These are phyloP conservation scores for Eulemur coronatus DNA, from an alignment of 2,797 vertebrate genomes.

Conservation along the genomic window DNA sequence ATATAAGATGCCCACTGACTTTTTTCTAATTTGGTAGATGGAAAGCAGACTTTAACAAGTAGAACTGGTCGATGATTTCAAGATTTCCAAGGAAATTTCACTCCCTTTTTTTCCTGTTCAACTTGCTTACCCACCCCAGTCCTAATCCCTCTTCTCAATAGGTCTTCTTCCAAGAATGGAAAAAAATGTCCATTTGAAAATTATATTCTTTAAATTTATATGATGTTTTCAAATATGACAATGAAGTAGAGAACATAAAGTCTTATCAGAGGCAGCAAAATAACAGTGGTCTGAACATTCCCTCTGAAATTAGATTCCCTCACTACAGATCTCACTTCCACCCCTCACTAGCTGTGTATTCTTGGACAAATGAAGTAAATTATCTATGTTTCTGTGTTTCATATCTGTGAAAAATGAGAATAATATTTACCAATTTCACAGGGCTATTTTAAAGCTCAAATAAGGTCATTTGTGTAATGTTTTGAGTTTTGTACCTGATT, in stretches of 20 bases:
- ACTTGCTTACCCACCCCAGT: not conserved
- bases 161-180: not conserved
- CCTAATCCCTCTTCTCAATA: not conserved
- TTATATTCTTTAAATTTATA: not conserved
- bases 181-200: not conserved
- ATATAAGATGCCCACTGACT: not conserved
- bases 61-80: not conserved
- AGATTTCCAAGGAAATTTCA: not conserved
- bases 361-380: not conserved
- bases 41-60: not conserved
- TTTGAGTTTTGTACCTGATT: not conserved
- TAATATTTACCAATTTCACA: not conserved
- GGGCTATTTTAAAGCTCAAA: not conserved
- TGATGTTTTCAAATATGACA: not conserved
- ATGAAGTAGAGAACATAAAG: not conserved
- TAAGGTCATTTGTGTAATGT: not conserved
- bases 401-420: not conserved
- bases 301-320: not conserved
- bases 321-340: not conserved
- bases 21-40: not conserved
- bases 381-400: not conserved
- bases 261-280: not conserved
- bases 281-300: not conserved
- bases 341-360: accelerated
- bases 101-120: not conserved